phyloP scores from a whole-genome alignment of 2,888 invertebrate genomes.

The Lepidonotus clava region DNA sequence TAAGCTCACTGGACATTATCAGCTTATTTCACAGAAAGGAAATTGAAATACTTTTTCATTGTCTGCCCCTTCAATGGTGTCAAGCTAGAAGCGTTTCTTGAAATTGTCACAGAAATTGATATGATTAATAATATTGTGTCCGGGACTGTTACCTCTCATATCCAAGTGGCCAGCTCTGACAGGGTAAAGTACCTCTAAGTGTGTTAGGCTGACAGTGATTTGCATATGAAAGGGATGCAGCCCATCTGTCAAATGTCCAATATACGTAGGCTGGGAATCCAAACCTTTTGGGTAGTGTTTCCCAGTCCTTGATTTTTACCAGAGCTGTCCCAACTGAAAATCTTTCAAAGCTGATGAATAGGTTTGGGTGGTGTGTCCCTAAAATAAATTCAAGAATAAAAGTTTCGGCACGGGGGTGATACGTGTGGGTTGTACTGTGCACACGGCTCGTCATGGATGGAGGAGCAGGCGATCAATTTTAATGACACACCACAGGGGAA shows the following conservation, averaged over 20 bases:
- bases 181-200: background rate
- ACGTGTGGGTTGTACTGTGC: background rate
- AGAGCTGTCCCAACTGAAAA: too few relatives aligned
- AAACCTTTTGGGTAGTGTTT: background rate
- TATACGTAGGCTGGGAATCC: background rate
- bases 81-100: too few relatives aligned
- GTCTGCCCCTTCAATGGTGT: too few relatives aligned
- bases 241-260: background rate
- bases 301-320: too few relatives aligned
- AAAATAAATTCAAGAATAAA: too few relatives aligned
- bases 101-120: background rate
- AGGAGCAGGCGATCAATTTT: background rate
- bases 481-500: too few relatives aligned
- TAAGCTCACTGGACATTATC: too few relatives aligned
- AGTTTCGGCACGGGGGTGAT: background rate
- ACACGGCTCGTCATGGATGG: background rate
- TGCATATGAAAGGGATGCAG: background rate
- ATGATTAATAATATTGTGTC: background rate
- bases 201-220: background rate
- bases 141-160: too few relatives aligned
- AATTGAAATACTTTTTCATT: too few relatives aligned
- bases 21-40: too few relatives aligned
- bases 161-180: background rate
- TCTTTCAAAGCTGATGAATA: too few relatives aligned
- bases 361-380: too few relatives aligned